A percentile compares a stretch with the other conserved stretches of the same genome.
Conservation (phyloP, 1,140 invertebrate species). For the Triops longicaudatus region DNA sequence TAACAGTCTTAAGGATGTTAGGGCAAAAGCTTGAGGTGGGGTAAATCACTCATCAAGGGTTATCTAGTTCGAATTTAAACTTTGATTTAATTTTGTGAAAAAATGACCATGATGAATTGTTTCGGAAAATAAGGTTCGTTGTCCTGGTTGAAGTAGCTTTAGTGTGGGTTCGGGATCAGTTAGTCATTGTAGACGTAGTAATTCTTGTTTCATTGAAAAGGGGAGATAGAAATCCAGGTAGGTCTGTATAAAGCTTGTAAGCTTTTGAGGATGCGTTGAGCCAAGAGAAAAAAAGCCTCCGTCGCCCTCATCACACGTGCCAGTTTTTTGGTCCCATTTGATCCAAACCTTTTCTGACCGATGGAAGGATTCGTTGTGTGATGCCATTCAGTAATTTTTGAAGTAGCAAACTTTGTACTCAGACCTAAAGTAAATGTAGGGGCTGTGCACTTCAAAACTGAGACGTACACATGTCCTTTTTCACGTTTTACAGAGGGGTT, state of each 20-base stretch:
- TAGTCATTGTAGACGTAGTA: background rate
- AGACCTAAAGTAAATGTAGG: too few species aligned
- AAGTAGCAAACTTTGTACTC: background rate
- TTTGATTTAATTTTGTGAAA: too few species aligned
- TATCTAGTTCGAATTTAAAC: too few species aligned
- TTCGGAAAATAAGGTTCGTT: background rate
- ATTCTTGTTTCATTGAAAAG: background rate
- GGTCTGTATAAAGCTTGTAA: background rate
- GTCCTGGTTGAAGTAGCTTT: background rate
- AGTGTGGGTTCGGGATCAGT: background rate
- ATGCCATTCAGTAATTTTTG: background rate
- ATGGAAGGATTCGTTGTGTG: background rate
- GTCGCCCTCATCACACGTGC: constrained; percentile 5
- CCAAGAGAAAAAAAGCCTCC: background rate
- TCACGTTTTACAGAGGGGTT: too few species aligned
- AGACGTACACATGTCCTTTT: too few species aligned
- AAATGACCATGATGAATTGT: background rate
- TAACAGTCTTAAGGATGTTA: too few species aligned
- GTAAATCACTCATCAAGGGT: too few species aligned
- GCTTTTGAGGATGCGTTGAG: background rate
- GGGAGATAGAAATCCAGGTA: background rate
- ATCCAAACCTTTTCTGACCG: background rate
- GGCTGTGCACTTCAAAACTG: too few species aligned
- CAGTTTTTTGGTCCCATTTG: constrained; percentile 11
- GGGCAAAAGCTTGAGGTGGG: too few species aligned